Conservation (phyloP, 2,888 invertebrate species). For the Cephus rjabovi region DNA sequence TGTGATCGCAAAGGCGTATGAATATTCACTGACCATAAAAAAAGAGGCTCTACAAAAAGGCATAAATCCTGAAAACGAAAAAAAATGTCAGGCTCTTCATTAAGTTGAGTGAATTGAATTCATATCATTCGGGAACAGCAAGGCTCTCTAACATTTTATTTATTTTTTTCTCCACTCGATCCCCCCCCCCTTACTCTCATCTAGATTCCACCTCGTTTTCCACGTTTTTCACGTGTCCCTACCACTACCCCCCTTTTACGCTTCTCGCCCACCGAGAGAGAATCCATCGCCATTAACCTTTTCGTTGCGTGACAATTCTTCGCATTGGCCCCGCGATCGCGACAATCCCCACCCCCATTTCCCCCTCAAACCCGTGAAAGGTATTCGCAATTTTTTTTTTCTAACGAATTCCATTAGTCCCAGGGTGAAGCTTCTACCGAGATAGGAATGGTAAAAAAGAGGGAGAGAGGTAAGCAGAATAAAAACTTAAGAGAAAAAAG, state of each 20-base stretch:
- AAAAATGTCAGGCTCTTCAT: not conserved
- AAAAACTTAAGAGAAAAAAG: not conserved
- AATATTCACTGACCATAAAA: not conserved
- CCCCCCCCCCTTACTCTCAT: not conserved
- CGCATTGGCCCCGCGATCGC: not conserved
- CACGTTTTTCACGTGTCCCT: too few relatives aligned
- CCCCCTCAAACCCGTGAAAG: not conserved
- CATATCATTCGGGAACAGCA: not conserved
- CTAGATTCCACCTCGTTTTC: too few relatives aligned
- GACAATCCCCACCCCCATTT: not conserved
- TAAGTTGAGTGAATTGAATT: not conserved
- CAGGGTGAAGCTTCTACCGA: not conserved
- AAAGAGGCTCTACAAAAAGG: not conserved
- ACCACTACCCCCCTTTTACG: not conserved
- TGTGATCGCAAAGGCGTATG: not conserved
- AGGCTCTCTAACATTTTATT: not conserved
- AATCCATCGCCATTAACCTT: not conserved
- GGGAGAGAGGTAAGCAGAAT: not conserved
- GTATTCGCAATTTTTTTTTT: not conserved
- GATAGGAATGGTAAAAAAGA: not conserved
- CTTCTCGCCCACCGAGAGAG: not conserved
- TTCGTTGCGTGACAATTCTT: not conserved
- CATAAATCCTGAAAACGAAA: not conserved
- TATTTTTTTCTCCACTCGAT: not conserved
- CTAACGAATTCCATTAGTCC: not conserved